Base-by-base conservation (phyloP, 2,888 invertebrate species). In the Ctena decussata region DNA sequence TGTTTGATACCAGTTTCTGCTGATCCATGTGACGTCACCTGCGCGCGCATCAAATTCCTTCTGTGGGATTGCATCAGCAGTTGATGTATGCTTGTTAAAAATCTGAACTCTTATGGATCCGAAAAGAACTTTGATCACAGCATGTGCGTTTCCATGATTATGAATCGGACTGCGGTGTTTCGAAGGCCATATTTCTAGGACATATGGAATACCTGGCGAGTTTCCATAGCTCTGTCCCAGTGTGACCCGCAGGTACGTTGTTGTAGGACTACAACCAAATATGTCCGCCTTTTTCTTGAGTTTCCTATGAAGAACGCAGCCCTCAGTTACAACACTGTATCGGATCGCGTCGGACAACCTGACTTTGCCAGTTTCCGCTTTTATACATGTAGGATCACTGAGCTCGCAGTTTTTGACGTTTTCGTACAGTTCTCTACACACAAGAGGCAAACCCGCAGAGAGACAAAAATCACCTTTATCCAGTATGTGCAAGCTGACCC, bases 1-100 rank as follows among this genome's bases (percentile, higher is more conserved):
- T 6, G 78, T 78, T 30, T 78, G 78, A 44, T 53, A 78, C 78
- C 78, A 78, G 71, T 78, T 71, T 27, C 71, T 70, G 49, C 49
- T 70, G 41, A 78, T 78, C 78, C 78, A 78, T 24, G 78, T 78
- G 21, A 71, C 70, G 37, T 78, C 57, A 6, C 71, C 71, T 78
- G 27, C 18, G 32, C n/a, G n/a, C 0, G 70, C 78, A 78, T 71
- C 46, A 53, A 78, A 78, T 5, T 27, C 46, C 53, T 71, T 70
- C 27, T 71, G 6, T 12, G 78, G 78, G 15, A 5, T 44, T 49
- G 44, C 53, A 71, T 71, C 39, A 12, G 44, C 44, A 8, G 44
- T 35, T 37, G 18, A n/a, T 8, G 53, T 30, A 2, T 78, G 78
- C 37, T 78, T 78, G 53, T 78, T 78, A 37, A 71, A 78, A 21